These are phyloP conservation scores for Dipodomys merriami DNA, from an alignment of 2,113 vertebrate species.

Conservation along the genomic window DNA sequence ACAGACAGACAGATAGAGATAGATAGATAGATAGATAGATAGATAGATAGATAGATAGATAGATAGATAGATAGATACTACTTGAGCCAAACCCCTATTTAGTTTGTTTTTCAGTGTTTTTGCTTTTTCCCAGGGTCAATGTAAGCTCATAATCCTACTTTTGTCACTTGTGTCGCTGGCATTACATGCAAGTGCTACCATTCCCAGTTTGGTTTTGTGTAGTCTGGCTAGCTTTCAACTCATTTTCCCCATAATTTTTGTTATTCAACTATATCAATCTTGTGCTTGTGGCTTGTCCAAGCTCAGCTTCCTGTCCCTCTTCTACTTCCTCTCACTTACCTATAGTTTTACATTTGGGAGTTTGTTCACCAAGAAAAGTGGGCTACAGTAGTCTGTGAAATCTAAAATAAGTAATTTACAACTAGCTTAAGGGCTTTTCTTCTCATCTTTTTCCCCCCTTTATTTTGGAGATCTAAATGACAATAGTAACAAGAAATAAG, in stretches of 20 bases:
- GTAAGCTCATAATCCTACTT: too few species aligned
- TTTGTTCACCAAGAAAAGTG: not conserved
- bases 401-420: constrained; percentile 7
- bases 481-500: constrained; percentile 38
- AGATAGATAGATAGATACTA: too few species aligned
- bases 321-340: not conserved
- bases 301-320: not conserved
- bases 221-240: not conserved
- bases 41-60: too few species aligned
- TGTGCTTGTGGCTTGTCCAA: not conserved
- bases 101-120: too few species aligned
- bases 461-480: not conserved
- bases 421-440: constrained; percentile 17
- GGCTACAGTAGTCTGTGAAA: constrained; percentile 21
- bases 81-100: too few species aligned
- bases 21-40: too few species aligned
- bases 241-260: not conserved
- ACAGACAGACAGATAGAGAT: too few species aligned
- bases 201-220: too few species aligned
- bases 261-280: constrained; percentile 2
- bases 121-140: too few species aligned
- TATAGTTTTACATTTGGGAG: constrained; percentile 30
- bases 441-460: not conserved
- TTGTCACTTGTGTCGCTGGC: too few species aligned
- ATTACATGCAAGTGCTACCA: too few species aligned